A percentile compares a stretch with the other conserved stretches of the same genome.
Conservation (phyloP, 2,888 invertebrate genomes). For the Nomada goodeniana region DNA sequence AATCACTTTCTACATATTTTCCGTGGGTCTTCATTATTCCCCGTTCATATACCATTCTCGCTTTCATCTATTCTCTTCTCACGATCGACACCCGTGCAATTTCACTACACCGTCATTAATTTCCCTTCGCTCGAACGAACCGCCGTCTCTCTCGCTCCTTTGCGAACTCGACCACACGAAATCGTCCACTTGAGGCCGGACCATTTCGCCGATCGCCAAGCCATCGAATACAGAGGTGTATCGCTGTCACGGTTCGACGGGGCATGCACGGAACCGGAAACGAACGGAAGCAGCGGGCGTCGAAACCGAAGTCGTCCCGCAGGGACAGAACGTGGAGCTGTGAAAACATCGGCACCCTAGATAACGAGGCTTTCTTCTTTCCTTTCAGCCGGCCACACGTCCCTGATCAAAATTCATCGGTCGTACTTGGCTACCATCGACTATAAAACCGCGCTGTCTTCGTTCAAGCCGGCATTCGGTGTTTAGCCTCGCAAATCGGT, state of each 20-base stretch:
- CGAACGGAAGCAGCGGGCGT: slow-evolving; percentile 19
- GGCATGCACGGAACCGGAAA: slow-evolving; percentile 15
- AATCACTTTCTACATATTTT: slow-evolving; percentile 49
- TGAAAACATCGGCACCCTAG: slow-evolving; percentile 79
- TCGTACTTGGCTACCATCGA: slow-evolving; percentile 77
- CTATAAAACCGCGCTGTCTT: slow-evolving; percentile 82
- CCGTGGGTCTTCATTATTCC: slow-evolving; percentile 12
- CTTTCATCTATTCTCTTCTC: slow-evolving; percentile 58
- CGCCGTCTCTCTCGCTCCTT: background rate
- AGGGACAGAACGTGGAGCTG: slow-evolving; percentile 50
- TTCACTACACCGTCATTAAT: slow-evolving; percentile 35
- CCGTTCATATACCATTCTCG: slow-evolving; percentile 34
- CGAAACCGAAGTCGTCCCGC: slow-evolving; percentile 60
- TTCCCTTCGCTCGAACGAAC: background rate
- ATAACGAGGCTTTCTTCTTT: slow-evolving; percentile 82
- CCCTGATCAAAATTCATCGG: slow-evolving; percentile 80
- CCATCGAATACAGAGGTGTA: background rate
- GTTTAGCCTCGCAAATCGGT: slow-evolving; percentile 81
- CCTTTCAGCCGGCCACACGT: slow-evolving; percentile 78
- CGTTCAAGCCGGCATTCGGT: slow-evolving; percentile 81
- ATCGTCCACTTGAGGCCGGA: too few species aligned
- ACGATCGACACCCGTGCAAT: slow-evolving; percentile 35
- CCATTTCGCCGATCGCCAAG: background rate
- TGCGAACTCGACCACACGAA: background rate
- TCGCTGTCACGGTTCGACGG: background rate